Conservation (phyloP, 2,888 invertebrate genomes). For the Philopedon plagiatum region DNA sequence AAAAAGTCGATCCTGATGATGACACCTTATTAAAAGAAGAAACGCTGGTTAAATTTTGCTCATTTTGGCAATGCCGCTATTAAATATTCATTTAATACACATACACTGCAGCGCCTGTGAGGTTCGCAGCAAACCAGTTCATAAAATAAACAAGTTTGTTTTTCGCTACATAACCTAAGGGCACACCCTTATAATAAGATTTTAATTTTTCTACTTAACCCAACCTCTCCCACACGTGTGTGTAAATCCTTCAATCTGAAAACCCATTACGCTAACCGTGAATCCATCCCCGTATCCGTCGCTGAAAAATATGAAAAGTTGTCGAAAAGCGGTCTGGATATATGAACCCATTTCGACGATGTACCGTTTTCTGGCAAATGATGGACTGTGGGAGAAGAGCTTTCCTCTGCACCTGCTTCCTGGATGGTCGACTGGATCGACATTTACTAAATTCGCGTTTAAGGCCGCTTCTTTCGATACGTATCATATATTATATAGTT, state of each 20-base stretch:
- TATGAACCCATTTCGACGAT: conserved; percentile 60
- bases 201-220: background rate
- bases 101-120: too few relatives aligned
- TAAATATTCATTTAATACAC: too few relatives aligned
- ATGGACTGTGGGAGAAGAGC: conserved; percentile 65
- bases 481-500: conserved; percentile 29
- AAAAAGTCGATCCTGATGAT: too few relatives aligned
- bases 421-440: conserved; percentile 54
- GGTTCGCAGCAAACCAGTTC: too few relatives aligned
- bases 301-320: conserved; percentile 58
- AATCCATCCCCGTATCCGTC: conserved; percentile 44
- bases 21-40: too few relatives aligned
- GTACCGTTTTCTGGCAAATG: conserved; percentile 64
- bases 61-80: too few relatives aligned
- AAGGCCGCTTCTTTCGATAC: conserved; percentile 32
- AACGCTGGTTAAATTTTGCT: too few relatives aligned
- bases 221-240: conserved; percentile 7
- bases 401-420: conserved; percentile 62
- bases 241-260: conserved; percentile 34
- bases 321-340: conserved; percentile 58
- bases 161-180: too few relatives aligned
- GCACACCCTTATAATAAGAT: too few relatives aligned
- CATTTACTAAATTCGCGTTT: conserved; percentile 39
- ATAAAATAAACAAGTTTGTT: too few relatives aligned
- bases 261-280: conserved; percentile 46